Evolutionary conservation across 2,797 vertebrate genomes (phyloP).

Genomic region (Steatocranus sp.): DNA sequence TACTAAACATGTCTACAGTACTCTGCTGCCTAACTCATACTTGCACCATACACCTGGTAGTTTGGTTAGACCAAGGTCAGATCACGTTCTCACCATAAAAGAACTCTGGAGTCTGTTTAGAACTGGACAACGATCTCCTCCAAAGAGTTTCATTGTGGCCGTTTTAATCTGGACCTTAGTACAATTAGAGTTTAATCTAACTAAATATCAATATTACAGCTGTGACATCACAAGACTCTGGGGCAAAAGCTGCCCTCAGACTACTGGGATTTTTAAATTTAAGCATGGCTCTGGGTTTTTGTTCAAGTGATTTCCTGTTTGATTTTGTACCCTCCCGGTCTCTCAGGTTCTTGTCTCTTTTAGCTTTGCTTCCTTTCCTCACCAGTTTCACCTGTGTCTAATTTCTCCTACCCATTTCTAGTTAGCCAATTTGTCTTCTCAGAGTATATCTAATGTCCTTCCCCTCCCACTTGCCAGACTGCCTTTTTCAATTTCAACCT

Average conservation of each 20-base stretch:
- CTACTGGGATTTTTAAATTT: background rate
- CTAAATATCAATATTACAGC: background rate
- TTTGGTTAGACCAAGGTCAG: background rate
- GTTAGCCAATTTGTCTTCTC: background rate
- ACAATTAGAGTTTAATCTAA: background rate
- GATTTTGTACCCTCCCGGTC: background rate
- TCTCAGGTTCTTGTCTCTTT: background rate
- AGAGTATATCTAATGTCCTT: background rate
- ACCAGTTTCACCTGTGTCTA: background rate
- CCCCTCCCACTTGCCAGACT: background rate
- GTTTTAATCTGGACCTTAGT: background rate
- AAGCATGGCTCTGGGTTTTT: background rate
- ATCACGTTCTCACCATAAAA: background rate
- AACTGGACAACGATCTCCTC: background rate
- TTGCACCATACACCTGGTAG: background rate
- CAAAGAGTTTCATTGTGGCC: background rate
- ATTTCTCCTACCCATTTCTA: background rate
- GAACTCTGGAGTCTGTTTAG: background rate
- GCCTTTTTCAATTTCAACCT: background rate
- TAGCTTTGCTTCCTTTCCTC: background rate
- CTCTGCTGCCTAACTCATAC: background rate
- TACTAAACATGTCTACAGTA: background rate
- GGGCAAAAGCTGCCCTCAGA: background rate
- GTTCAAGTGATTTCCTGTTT: background rate
- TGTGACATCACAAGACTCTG: background rate